Evolutionary conservation across 2,113 vertebrate species (phyloP).

Genomic region (Chloropsis hardwickii): DNA sequence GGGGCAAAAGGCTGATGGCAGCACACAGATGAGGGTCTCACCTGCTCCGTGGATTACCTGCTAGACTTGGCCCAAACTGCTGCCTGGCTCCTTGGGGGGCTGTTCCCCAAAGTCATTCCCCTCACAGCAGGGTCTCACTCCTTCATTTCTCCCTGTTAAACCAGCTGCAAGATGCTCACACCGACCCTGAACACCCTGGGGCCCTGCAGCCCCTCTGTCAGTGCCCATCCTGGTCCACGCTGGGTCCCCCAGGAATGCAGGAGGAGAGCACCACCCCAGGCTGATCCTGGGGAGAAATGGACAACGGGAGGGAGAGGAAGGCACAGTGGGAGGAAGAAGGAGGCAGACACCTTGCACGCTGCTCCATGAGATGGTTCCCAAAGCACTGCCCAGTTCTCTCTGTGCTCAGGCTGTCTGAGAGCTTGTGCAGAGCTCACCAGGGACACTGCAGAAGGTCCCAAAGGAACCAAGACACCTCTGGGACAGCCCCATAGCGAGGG

Average conservation of each 20-base stretch:
- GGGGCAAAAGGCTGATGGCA: background rate
- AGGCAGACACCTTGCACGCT: accelerated
- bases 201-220: background rate
- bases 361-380: background rate
- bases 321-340: background rate
- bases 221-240: accelerated
- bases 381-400: background rate
- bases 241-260: background rate
- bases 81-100: background rate
- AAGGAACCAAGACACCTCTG: background rate
- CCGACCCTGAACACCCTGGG: accelerated
- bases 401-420: accelerated
- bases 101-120: background rate
- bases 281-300: accelerated
- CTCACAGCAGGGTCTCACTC: accelerated
- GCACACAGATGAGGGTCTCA: background rate
- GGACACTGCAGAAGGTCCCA: background rate
- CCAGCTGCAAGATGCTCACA: background rate
- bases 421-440: background rate
- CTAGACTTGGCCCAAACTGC: accelerated
- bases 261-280: background rate
- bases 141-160: accelerated
- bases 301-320: background rate
- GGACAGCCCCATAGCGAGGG: accelerated
- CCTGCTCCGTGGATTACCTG: accelerated